A percentile compares a stretch with the other conserved stretches of the same genome.
phyloP scores from a whole-genome alignment of 2,113 vertebrate genomes.

The Nothobranchius kuhntae region DNA sequence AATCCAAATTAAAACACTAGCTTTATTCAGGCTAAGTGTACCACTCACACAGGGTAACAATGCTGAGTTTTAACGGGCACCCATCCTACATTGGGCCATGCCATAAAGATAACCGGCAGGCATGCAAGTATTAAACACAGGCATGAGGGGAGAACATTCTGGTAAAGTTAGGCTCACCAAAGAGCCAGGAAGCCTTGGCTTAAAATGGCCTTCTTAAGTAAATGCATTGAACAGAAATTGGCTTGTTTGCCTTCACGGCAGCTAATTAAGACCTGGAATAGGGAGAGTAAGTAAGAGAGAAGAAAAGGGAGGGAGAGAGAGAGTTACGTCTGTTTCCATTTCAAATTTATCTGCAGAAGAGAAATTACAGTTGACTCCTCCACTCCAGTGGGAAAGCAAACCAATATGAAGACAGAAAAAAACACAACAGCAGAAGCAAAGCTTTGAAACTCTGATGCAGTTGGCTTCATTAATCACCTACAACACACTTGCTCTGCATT shows the following conservation, averaged over 20 bases:
- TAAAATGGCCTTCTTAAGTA: constrained; percentile 53
- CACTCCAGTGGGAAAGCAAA: constrained; percentile 67
- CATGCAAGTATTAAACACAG: constrained; percentile 58
- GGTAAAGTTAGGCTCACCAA: constrained; percentile 43
- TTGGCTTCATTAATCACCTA: constrained; percentile 68
- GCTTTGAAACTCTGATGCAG: constrained; percentile 61
- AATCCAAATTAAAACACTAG: constrained; percentile 38
- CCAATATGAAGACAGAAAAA: constrained; percentile 59
- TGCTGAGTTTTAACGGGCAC: constrained; percentile 73
- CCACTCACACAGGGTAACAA: constrained; percentile 46
- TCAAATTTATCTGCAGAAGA: constrained; percentile 68
- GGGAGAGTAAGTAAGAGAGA: constrained; percentile 7
- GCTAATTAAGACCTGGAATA: constrained; percentile 76
- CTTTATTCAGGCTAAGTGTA: constrained; percentile 49
- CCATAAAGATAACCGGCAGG: constrained; percentile 70
- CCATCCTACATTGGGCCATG: constrained; percentile 39
- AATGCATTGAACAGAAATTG: constrained; percentile 49
- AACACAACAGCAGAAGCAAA: constrained; percentile 59
- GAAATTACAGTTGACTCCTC: constrained; percentile 78
- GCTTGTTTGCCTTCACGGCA: constrained; percentile 60
- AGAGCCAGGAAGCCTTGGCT: constrained; percentile 27
- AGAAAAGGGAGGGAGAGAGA: constrained; percentile 42
- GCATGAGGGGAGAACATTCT: constrained; percentile 43
- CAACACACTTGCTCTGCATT: constrained; percentile 49
- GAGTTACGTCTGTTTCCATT: constrained; percentile 74